Conservation (phyloP, 53 echinoderm and acorn worm genomes). For the Hippasteria phrygiana region DNA sequence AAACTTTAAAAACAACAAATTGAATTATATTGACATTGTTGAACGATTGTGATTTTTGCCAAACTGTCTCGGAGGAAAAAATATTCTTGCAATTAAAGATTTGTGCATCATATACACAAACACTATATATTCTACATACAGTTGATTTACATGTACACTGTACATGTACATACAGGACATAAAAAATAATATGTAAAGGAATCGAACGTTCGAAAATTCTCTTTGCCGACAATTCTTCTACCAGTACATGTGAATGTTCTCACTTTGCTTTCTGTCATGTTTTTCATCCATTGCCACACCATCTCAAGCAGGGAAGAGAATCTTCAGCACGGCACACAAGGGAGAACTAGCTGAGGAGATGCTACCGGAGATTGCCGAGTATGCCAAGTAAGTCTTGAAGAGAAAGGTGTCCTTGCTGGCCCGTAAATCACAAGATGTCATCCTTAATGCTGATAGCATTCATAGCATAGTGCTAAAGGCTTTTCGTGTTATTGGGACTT, state of each 20-base stretch:
- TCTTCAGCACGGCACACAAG: slow-evolving; percentile 88
- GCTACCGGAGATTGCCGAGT: slow-evolving; percentile 88
- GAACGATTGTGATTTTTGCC: too few species aligned
- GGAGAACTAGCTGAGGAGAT: slow-evolving; percentile 90
- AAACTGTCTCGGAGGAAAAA: too few species aligned
- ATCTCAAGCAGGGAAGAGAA: slow-evolving; percentile 76
- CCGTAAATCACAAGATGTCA: neutral
- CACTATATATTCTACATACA: too few species aligned
- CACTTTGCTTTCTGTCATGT: neutral
- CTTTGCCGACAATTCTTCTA: neutral
- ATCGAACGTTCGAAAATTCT: neutral
- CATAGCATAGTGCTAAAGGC: neutral
- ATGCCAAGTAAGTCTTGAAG: slow-evolving; percentile 84
- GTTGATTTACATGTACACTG: too few species aligned
- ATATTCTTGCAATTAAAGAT: too few species aligned
- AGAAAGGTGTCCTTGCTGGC: neutral
- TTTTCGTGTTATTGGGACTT: neutral
- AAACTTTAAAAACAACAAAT: too few species aligned
- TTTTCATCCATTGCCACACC: neutral
- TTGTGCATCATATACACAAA: too few species aligned
- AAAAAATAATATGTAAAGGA: too few species aligned
- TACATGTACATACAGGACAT: too few species aligned
- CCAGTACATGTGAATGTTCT: neutral
- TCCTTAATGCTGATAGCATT: neutral
- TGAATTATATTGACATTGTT: too few species aligned